phyloP scores from a whole-genome alignment of 2,888 invertebrate genomes.

The Mythimna vitellina region DNA sequence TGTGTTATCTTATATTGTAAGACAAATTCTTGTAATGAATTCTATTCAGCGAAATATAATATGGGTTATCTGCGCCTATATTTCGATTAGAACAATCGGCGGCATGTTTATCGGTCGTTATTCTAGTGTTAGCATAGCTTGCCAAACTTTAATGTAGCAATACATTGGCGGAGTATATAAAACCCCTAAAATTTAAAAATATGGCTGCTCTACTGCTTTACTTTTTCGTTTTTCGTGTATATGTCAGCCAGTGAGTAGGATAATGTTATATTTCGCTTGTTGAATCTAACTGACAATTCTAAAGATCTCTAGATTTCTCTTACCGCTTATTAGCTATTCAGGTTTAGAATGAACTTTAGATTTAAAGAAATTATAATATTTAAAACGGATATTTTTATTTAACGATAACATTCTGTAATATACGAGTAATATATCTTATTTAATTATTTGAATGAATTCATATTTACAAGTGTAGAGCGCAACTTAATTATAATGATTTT shows the following conservation, averaged over 20 bases:
- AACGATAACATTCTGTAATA: constrained; percentile 81
- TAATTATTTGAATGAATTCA: constrained; percentile 84
- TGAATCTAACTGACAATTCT: constrained; percentile 64
- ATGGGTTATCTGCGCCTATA: constrained; percentile 36
- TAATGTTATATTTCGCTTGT: constrained; percentile 59
- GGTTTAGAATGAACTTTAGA: constrained; percentile 73
- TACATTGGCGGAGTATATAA: constrained; percentile 23
- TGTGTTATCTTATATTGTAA: constrained; percentile 66
- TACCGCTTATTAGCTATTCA: constrained; percentile 71
- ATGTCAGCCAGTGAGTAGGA: constrained; percentile 66
- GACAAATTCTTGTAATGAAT: constrained; percentile 54
- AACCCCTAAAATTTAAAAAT: constrained; percentile 25
- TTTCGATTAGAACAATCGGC: constrained; percentile 25
- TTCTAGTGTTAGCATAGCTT: constrained; percentile 43
- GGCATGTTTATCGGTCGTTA: constrained; percentile 20
- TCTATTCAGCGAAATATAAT: constrained; percentile 59
- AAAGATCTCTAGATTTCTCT: constrained; percentile 76
- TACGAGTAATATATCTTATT: constrained; percentile 85
- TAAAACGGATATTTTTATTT: constrained; percentile 82
- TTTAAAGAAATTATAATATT: constrained; percentile 81
- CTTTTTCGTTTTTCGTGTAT: constrained; percentile 22
- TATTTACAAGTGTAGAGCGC: constrained; percentile 78
- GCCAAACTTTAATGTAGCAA: constrained; percentile 39
- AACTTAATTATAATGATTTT: constrained; percentile 74
- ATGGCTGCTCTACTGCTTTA: constrained; percentile 45